Evolutionary conservation across 2,797 vertebrate genomes (phyloP).

Genomic region (Rachycentron canadum): DNA sequence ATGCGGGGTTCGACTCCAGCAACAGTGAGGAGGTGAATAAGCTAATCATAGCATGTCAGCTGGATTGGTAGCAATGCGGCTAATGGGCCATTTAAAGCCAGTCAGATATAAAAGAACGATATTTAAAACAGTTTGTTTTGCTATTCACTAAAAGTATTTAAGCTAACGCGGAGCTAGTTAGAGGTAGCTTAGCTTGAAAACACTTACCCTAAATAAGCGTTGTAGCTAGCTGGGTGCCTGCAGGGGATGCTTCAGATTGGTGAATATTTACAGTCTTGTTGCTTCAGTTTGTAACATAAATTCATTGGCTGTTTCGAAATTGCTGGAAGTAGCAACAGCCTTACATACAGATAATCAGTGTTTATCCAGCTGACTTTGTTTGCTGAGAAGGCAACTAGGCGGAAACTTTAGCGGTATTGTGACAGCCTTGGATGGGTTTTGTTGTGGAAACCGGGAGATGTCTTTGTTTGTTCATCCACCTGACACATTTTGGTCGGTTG

Average conservation of each 20-base stretch:
- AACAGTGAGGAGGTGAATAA: constrained; percentile 85
- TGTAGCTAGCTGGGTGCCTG: constrained; percentile 19
- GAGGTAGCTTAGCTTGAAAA: constrained; percentile 45
- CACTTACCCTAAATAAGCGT: constrained; percentile 14
- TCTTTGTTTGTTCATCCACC: constrained; percentile 29
- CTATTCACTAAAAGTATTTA: constrained; percentile 42
- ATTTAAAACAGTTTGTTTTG: constrained; percentile 23
- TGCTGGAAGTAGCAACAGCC: constrained; percentile 4
- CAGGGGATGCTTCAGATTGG: constrained; percentile 7
- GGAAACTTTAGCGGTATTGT: constrained; percentile 74
- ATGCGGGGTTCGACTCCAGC: constrained; percentile 86
- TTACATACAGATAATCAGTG: background rate
- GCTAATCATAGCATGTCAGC: constrained; percentile 33
- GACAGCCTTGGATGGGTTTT: constrained; percentile 35
- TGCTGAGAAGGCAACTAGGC: constrained; percentile 49
- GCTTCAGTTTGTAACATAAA: background rate
- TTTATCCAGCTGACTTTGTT: constrained; percentile 45
- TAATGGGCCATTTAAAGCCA: background rate
- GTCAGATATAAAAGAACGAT: background rate
- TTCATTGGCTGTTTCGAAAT: constrained; percentile 20
- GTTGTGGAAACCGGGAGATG: constrained; percentile 57
- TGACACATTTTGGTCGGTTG: constrained; percentile 11
- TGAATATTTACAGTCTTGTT: constrained; percentile 11
- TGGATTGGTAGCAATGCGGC: background rate
- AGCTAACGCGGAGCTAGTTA: constrained; percentile 60